A percentile compares a stretch with the other conserved stretches of the same genome.
phyloP scores from a whole-genome alignment of 2,888 invertebrate species.

The Seira ritae region DNA sequence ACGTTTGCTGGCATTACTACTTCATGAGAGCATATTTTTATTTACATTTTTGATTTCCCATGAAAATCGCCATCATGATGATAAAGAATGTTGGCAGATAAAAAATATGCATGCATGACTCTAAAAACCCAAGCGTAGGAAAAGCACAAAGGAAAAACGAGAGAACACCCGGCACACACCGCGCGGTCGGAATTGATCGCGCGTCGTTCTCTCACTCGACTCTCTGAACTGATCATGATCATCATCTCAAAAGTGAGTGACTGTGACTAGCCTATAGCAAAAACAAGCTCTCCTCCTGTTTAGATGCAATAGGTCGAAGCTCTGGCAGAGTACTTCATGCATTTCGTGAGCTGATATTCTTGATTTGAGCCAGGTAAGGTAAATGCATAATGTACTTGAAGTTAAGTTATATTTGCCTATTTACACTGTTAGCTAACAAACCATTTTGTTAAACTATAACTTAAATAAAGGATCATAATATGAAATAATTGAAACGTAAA shows the following conservation, averaged over 20 bases:
- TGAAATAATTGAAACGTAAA: no score
- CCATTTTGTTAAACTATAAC: no score
- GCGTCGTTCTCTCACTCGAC: constrained; percentile 34
- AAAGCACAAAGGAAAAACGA: constrained; percentile 14
- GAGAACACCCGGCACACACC: constrained; percentile 12
- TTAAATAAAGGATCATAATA: no score
- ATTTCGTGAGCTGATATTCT: background rate
- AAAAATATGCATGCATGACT: background rate
- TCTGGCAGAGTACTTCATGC: background rate
- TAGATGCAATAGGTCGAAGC: background rate
- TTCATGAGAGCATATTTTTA: constrained; percentile 1
- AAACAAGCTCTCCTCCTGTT: background rate
- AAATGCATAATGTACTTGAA: background rate
- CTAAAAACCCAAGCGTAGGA: background rate
- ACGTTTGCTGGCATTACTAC: no score
- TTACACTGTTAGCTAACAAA: no score
- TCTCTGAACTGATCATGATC: constrained; percentile 35
- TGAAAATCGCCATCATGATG: background rate
- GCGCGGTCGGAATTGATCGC: constrained; percentile 39
- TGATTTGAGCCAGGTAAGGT: background rate
- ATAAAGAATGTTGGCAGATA: constrained; percentile 13
- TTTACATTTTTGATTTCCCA: constrained; percentile 6
- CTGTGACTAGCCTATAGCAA: background rate
- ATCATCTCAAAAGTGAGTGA: background rate
- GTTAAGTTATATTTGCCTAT: no score